Base-by-base conservation (phyloP, 2,888 invertebrate species). In the Tinea pellionella region DNA sequence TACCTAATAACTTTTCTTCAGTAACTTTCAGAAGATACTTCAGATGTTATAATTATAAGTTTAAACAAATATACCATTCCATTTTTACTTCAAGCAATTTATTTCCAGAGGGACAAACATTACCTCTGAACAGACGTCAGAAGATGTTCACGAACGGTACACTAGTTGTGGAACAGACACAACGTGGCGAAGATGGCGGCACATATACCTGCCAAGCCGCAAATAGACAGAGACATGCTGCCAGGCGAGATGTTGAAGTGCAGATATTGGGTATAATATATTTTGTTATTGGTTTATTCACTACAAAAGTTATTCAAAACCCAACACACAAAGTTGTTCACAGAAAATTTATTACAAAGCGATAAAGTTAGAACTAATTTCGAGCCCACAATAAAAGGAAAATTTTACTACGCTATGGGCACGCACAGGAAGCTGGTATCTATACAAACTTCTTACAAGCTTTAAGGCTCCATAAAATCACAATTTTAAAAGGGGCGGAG, bases 131-230 rank as follows among this genome's bases (percentile, higher is more conserved):
- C 80, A 90, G 96, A 65, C 90, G 96, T 60, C 96, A 97, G 78
- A 91, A 94, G 66, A 94, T 95, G 65, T 95, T 94, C 68, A 89
- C 92, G 29, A 96, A 96, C 73, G 96, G 96, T 41, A 96, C 96
- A 9, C 85, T 97, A 64, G 91, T 94, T 61, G 93, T 97, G 62
- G 93, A 94, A 73, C 94, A 94, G 73, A 93, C 96, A 58, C 96
- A 96, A 76, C 90, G 94, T 59, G 90, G 90, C 57, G 94, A 94
- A 69, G 96, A 97, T 76, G 94, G 94, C 9, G 96, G 96, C 60
- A 93, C 94, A 11, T 97, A 97, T 83, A 95, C 94, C 57, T 97
- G 97, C 76, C 94, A 94, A 69, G 97, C 96, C 0, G 91, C 92
- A 64, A 96, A 96, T 78, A 89, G 94, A 64, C 95, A 95, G 73